Conservation (phyloP, 2,797 vertebrate species). For the Fistularia commersonii region DNA sequence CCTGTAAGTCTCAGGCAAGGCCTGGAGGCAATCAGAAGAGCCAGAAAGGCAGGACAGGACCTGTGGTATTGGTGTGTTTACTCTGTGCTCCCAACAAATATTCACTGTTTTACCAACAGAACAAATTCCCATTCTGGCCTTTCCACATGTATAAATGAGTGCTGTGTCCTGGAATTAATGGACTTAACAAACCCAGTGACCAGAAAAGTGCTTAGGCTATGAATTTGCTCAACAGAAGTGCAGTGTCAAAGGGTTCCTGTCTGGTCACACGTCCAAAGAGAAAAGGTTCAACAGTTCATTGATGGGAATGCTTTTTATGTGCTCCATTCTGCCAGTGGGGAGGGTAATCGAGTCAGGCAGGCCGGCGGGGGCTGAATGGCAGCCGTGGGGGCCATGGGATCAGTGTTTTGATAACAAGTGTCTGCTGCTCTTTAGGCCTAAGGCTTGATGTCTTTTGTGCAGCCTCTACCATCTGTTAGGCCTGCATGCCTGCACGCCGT, state of each 20-base stretch:
- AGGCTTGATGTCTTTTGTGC: conserved; percentile 74
- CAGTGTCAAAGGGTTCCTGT: conserved; percentile 79
- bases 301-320: conserved; percentile 82
- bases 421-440: conserved; percentile 72
- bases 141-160: conserved; percentile 74
- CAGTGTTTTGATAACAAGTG: conserved; percentile 81
- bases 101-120: conserved; percentile 81
- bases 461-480: conserved; percentile 62
- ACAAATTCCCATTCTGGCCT: conserved; percentile 78
- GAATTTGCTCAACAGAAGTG: conserved; percentile 76
- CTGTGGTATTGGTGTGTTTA: conserved; percentile 64
- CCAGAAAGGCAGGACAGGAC: conserved; percentile 51
- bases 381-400: conserved; percentile 66
- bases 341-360: conserved; percentile 72
- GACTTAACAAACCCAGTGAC: conserved; percentile 77
- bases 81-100: conserved; percentile 74
- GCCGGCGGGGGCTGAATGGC: conserved; percentile 67
- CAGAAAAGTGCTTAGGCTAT: conserved; percentile 79
- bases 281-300: conserved; percentile 79
- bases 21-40: conserved; percentile 35
- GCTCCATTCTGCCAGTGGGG: conserved; percentile 68
- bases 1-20: conserved; percentile 7
- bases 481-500: conserved; percentile 67
- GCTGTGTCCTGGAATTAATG: conserved; percentile 80
- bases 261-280: conserved; percentile 75